Evolutionary conservation across 37 sponge, comb jelly and placozoan species (phyloP), one percentile per base, ranked within the genome.

Genomic region (Tethya wilhelma): DNA sequence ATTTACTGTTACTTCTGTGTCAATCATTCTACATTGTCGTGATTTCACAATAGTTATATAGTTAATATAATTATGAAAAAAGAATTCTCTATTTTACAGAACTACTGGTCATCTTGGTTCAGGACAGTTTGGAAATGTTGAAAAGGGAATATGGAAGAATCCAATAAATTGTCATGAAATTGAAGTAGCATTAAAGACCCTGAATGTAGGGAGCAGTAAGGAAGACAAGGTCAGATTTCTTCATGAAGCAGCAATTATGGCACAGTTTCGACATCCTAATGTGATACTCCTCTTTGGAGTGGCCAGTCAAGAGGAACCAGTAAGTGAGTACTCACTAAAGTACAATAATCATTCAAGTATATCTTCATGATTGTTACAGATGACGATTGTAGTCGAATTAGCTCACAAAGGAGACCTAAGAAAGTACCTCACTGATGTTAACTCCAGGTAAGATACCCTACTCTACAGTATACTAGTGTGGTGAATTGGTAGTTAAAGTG

Each of bases 41-140:
- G n/a, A n/a, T n/a, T n/a, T n/a, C n/a, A n/a, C n/a, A n/a, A n/a
- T n/a, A n/a, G n/a, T n/a, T n/a, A n/a, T n/a, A n/a, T n/a, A n/a
- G n/a, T n/a, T n/a, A n/a, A n/a, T n/a, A n/a, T n/a, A n/a, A n/a
- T n/a, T n/a, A n/a, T n/a, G n/a, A n/a, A n/a, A n/a, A n/a, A n/a
- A n/a, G n/a, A n/a, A n/a, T n/a, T n/a, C n/a, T n/a, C n/a, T n/a
- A n/a, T n/a, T 49, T 49, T 14, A 49, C 56, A 72, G 73, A 28
- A 72, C 53, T 45, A 19, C 53, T 29, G 73, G 44, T 29, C 42
- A 49, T 25, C 73, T 83, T 83, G 84, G 84, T 2, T 59, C 74
- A 26, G 84, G 84, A 2, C 65, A 83, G 67, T 83, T 83, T 83
- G 84, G 84, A 4, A 46, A 37, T 44, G 84, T 83, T 14, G 67